Percentiles rank a stretch among this genome's conserved stretches.
Evolutionary conservation across 1,140 invertebrate species (phyloP).

Genomic region (Chlorops oryzae): DNA sequence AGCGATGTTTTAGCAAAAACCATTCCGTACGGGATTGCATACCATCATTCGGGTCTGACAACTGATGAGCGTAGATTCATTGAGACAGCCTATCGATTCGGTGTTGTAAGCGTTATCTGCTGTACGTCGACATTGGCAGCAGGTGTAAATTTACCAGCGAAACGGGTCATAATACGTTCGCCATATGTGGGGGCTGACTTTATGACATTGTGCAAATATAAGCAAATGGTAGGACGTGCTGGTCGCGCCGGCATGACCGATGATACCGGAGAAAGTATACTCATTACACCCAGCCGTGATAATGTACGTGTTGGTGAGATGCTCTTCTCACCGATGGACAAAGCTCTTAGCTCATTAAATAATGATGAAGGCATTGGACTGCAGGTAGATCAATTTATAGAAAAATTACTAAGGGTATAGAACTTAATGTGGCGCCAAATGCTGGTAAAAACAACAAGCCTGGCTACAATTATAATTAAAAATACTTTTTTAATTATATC

Average conservation of each 20-base stretch:
- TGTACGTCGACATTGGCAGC: slow-evolving; percentile 95
- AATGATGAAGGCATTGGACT: slow-evolving; percentile 50
- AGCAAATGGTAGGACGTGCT: slow-evolving; percentile 86
- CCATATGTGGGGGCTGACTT: slow-evolving; percentile 60
- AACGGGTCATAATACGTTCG: slow-evolving; percentile 80
- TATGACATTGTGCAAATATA: slow-evolving; percentile 74
- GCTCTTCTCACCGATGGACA: slow-evolving; percentile 61
- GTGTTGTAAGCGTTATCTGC: slow-evolving; percentile 80
- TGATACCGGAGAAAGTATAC: slow-evolving; percentile 72
- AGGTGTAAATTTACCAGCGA: slow-evolving; percentile 93
- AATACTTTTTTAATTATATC: too few relatives aligned
- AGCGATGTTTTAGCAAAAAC: slow-evolving; percentile 69
- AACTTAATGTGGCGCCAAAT: too few relatives aligned
- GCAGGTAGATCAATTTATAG: slow-evolving; percentile 44
- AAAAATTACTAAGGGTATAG: too few relatives aligned
- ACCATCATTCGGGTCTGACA: slow-evolving; percentile 83
- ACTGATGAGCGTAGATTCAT: slow-evolving; percentile 78
- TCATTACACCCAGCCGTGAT: slow-evolving; percentile 57
- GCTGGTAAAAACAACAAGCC: too few relatives aligned
- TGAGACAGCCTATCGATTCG: slow-evolving; percentile 78
- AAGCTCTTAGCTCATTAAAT: slow-evolving; percentile 60
- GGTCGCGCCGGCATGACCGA: slow-evolving; percentile 65
- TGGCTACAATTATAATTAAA: too few relatives aligned
- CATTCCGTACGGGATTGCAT: slow-evolving; percentile 76
- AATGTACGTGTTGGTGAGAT: slow-evolving; percentile 54